phyloP scores from a whole-genome alignment of 2,113 vertebrate genomes.

The Platysteira castanea region DNA sequence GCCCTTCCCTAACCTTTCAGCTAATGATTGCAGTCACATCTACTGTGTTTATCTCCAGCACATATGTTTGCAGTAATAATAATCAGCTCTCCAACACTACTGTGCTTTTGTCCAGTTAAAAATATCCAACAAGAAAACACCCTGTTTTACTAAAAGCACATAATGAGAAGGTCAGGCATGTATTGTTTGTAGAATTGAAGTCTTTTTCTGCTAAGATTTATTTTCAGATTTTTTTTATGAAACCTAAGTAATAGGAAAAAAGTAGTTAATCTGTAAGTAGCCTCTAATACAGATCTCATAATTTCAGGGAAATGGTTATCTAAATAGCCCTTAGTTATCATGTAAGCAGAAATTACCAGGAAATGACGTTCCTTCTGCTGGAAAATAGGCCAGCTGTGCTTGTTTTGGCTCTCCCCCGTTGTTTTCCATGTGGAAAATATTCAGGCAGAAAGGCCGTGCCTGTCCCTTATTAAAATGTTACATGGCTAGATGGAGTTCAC shows the following conservation, averaged over 20 bases:
- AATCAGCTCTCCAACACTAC: slow-evolving; percentile 40
- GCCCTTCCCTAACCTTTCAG: slow-evolving; percentile 45
- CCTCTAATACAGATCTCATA: slow-evolving; percentile 33
- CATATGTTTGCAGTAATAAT: background rate
- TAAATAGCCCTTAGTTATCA: slow-evolving; percentile 71
- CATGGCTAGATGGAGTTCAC: background rate
- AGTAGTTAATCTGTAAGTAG: background rate
- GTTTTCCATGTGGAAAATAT: slow-evolving; percentile 68
- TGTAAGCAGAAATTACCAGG: slow-evolving; percentile 68
- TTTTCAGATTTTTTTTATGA: slow-evolving; percentile 37
- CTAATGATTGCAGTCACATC: slow-evolving; percentile 28
- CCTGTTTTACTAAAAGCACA: background rate
- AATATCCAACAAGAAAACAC: slow-evolving; percentile 26
- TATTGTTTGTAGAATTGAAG: background rate
- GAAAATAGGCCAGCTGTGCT: slow-evolving; percentile 76
- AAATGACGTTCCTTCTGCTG: slow-evolving; percentile 65
- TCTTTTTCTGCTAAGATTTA: background rate
- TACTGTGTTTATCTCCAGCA: background rate
- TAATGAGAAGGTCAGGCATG: background rate
- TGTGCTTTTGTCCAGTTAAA: slow-evolving; percentile 31
- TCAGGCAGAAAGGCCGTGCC: slow-evolving; percentile 46
- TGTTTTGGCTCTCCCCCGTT: slow-evolving; percentile 69
- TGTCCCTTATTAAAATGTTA: slow-evolving; percentile 50
- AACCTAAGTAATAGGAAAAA: slow-evolving; percentile 25
- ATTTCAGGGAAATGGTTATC: slow-evolving; percentile 64